Evolutionary conservation across 2,113 vertebrate species (phyloP).

Genomic region (Silurus meridionalis): DNA sequence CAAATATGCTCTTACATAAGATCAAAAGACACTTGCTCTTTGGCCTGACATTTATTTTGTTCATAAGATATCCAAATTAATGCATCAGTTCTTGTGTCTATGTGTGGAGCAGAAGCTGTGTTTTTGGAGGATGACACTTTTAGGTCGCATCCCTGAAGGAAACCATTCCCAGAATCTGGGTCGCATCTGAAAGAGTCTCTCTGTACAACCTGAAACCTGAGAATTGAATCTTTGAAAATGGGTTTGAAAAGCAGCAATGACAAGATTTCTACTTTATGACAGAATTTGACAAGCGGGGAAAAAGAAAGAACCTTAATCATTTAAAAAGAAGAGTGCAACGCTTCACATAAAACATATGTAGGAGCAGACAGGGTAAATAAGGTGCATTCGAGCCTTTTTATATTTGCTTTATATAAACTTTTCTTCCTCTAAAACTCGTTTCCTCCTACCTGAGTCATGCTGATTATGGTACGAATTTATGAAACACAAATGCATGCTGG

Average conservation of each 20-base stretch:
- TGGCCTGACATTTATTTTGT: conserved; percentile 8
- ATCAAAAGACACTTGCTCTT: not conserved
- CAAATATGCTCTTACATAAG: not conserved
- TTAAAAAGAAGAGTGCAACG: not conserved
- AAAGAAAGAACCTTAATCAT: conserved; percentile 32
- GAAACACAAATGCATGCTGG: not conserved
- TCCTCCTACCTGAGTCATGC: not conserved
- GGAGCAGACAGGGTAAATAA: conserved; percentile 13
- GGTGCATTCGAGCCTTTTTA: not conserved
- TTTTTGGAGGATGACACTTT: conserved; percentile 74
- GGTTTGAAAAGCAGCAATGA: conserved; percentile 20
- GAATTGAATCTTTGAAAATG: conserved; percentile 45
- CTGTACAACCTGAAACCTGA: conserved; percentile 24
- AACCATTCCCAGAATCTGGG: conserved; percentile 69
- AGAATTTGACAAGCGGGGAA: conserved; percentile 10
- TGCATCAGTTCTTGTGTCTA: conserved; percentile 11
- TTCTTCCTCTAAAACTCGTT: not conserved
- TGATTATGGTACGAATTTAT: not conserved
- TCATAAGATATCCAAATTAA: conserved; percentile 28
- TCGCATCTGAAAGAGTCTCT: conserved; percentile 67
- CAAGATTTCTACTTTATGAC: conserved; percentile 8
- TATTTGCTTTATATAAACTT: not conserved
- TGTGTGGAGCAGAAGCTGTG: conserved; percentile 25
- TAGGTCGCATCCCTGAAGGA: conserved; percentile 75
- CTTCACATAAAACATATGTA: not conserved